Evolutionary conservation across 2,888 invertebrate species (phyloP), one percentile per base, ranked within the genome.

Genomic region (Lycocerus yunnanus): DNA sequence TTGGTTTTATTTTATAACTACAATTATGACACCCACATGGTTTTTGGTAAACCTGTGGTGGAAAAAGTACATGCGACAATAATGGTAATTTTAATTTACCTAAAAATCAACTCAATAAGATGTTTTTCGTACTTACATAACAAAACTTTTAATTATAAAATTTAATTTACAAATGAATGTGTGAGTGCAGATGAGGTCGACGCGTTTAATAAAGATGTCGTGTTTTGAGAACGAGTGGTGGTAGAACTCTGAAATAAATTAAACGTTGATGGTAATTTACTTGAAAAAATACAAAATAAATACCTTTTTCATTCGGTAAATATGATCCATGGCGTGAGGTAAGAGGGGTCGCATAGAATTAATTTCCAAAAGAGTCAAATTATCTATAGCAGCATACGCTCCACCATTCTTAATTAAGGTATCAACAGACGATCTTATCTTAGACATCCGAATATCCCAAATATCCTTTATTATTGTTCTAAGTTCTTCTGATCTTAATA

Each of bases 371-470:
- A 94, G 89, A 0, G 98, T 98, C 78, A 98, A 88, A 87, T 97
- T 94, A 86, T 97, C 95, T 76, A 98, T 87, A 86, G 95, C 91
- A 71, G 97, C 97, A 84, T 96, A 95, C 20, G 92, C 92, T 18
- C 93, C 94, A 74, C 94, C 94, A 27, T 93, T 93, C 83, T 94
- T 95, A 81, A 98, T 92, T 79, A 98, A 92, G 0, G 92, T 91
- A 86, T 96, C 95, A 82, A 97, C 93, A 2, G 97, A 97, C 8
- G 95, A 95, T 65, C 97, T 88, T 65, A 99, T 86, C 86, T 99
- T 99, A 0, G 99, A 95, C 89, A 96, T 95, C 66, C 99, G 90
- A 78, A 96, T 93, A 84, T 99, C 99, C 95, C 97, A 98, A 72
- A 99, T 95, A 84, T 99, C 99, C 90, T 98, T 98, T 13, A 99